These are phyloP conservation scores for Leptarthrus brevirostris DNA, from an alignment of 2,888 invertebrate genomes.

Conservation along the genomic window DNA sequence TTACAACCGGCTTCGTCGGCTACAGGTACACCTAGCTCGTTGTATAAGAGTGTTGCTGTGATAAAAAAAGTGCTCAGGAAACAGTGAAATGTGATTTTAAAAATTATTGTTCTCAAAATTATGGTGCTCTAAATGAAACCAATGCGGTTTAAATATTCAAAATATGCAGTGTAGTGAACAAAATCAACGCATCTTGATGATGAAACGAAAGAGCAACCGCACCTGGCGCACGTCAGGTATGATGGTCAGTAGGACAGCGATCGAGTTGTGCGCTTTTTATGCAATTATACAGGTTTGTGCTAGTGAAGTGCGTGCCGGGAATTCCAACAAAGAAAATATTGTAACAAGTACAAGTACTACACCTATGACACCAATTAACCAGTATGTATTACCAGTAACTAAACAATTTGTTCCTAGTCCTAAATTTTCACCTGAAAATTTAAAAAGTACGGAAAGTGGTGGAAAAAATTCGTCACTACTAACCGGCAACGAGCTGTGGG, in stretches of 20 bases:
- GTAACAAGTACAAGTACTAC: constrained; percentile 12
- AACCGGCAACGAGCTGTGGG: constrained; percentile 79
- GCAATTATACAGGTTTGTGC: constrained; percentile 35
- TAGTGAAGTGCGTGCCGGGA: constrained; percentile 31
- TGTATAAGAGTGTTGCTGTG: constrained; percentile 32
- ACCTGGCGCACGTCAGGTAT: constrained; percentile 23
- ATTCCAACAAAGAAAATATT: constrained; percentile 18
- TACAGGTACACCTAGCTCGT: neutral
- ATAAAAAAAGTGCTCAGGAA: neutral
- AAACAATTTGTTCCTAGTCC: constrained; percentile 18
- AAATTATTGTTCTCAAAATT: neutral
- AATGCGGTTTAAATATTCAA: neutral
- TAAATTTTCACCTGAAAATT: neutral
- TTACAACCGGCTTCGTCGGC: constrained; percentile 20
- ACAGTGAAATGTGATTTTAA: constrained; percentile 1
- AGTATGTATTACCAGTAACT: neutral
- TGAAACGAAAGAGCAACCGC: constrained; percentile 30
- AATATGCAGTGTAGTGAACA: constrained; percentile 35
- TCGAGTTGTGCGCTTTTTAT: constrained; percentile 17
- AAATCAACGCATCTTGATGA: constrained; percentile 7
- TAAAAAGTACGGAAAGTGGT: neutral
- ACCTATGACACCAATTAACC: constrained; percentile 15
- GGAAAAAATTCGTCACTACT: neutral
- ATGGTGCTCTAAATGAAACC: neutral
- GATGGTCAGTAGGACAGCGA: constrained; percentile 47